A percentile compares a stretch with the other conserved stretches of the same genome.
phyloP scores from a whole-genome alignment of 2,797 vertebrate genomes.

The Sorex maritimensis region DNA sequence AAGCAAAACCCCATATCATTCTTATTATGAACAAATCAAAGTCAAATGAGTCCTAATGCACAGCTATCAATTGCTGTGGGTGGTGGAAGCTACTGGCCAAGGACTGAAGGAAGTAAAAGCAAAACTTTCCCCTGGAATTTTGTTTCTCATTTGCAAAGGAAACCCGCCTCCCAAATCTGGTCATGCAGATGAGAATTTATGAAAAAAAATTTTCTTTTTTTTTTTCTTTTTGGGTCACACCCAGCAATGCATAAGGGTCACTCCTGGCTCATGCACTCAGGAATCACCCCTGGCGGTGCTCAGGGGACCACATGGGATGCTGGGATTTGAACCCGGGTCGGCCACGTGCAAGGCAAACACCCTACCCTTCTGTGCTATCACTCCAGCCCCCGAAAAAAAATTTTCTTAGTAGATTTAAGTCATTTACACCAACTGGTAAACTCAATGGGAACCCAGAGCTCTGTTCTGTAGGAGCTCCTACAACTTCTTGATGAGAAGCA shows the following conservation, averaged over 20 bases:
- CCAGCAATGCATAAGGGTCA: too few species aligned
- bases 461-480: neutral
- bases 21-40: neutral
- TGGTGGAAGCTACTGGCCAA: slow-evolving; percentile 24
- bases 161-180: neutral
- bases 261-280: too few species aligned
- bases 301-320: too few species aligned
- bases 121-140: neutral
- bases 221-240: too few species aligned
- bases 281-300: too few species aligned
- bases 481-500: neutral
- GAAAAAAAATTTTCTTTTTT: too few species aligned
- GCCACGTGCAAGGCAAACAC: too few species aligned
- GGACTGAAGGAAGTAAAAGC: neutral
- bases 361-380: too few species aligned
- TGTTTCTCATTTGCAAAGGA: neutral
- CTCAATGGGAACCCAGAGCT: neutral
- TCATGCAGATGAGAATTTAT: slow-evolving; percentile 3
- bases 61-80: neutral
- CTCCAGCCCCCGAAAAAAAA: too few species aligned
- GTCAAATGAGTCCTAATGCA: neutral
- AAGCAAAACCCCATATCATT: neutral
- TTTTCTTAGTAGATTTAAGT: slow-evolving; percentile 20
- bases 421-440: neutral
- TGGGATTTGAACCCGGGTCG: too few species aligned